Percentiles rank a stretch among this genome's conserved stretches.
Conservation (phyloP, 2,113 vertebrate genomes). For the Stigmatopora argus region DNA sequence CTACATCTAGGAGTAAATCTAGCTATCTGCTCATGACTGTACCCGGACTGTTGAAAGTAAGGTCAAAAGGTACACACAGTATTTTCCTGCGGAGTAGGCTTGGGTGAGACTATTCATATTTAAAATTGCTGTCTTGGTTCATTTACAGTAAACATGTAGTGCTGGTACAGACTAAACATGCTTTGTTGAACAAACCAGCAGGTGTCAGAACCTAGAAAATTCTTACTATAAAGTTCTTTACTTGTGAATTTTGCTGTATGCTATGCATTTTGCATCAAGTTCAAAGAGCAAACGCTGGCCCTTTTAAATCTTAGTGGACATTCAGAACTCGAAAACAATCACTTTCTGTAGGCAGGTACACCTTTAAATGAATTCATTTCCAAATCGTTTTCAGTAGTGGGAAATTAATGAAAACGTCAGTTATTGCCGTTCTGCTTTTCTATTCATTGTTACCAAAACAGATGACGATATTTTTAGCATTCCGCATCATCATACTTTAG, state of each 20-base stretch:
- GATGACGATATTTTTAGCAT: too few relatives aligned
- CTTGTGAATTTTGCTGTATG: not conserved
- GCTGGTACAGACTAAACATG: not conserved
- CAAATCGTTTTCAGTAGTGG: not conserved
- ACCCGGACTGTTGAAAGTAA: slow-evolving; percentile 15
- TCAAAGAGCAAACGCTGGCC: not conserved
- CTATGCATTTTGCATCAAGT: not conserved
- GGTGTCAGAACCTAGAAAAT: not conserved
- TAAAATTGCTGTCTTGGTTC: slow-evolving; percentile 6
- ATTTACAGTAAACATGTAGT: slow-evolving; percentile 13
- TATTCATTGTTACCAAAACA: too few relatives aligned
- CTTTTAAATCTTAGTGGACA: not conserved
- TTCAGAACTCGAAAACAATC: not conserved
- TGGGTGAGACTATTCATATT: not conserved
- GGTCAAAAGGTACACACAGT: slow-evolving; percentile 26
- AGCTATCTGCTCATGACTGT: slow-evolving; percentile 55
- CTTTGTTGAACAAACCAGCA: slow-evolving; percentile 5
- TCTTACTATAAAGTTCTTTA: not conserved
- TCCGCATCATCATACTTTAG: too few relatives aligned
- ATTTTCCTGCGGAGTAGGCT: slow-evolving; percentile 1
- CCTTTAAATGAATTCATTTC: not conserved
- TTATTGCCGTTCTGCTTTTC: too few relatives aligned
- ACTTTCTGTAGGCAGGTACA: not conserved
- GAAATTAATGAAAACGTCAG: not conserved
- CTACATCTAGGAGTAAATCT: slow-evolving; percentile 32